These are phyloP conservation scores for Hippocampus abdominalis DNA, from an alignment of 2,113 vertebrate species.

Conservation along the genomic window DNA sequence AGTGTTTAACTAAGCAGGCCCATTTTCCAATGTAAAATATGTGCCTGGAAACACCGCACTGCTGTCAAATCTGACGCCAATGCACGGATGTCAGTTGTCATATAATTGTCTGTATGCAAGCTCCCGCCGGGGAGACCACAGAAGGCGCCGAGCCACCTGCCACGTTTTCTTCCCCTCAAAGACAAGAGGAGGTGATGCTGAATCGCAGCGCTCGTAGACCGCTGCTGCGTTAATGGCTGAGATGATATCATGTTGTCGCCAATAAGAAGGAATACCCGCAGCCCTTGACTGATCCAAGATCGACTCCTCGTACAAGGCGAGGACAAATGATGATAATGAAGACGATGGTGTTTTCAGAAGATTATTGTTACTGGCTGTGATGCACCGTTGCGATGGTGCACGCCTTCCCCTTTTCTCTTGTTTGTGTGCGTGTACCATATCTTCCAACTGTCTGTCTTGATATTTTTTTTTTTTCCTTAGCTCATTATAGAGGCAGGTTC, in stretches of 20 bases:
- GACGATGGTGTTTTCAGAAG: constrained; percentile 20
- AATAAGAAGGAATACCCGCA: constrained; percentile 3
- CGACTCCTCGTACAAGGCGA: not conserved
- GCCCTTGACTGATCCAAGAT: not conserved
- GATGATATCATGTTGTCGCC: constrained; percentile 5
- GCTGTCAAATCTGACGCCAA: not conserved
- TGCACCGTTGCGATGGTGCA: constrained; percentile 8
- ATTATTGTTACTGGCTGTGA: constrained; percentile 16
- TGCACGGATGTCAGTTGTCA: not conserved
- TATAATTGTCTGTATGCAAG: not conserved
- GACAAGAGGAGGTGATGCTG: constrained; percentile 4
- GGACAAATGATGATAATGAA: constrained; percentile 21
- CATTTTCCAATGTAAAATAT: not conserved
- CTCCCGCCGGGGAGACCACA: not conserved
- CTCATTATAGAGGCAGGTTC: constrained; percentile 66
- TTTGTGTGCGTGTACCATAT: constrained; percentile 9
- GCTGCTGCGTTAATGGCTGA: constrained; percentile 24
- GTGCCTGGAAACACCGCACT: not conserved
- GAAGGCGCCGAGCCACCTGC: not conserved
- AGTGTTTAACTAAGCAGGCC: too few species aligned
- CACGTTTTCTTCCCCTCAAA: constrained; percentile 5
- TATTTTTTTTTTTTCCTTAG: constrained; percentile 26
- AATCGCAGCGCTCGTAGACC: not conserved
- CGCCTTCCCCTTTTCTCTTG: constrained; percentile 12
- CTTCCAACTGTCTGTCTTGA: constrained; percentile 39